phyloP scores from a whole-genome alignment of 2,888 invertebrate genomes.

The Euzetes globulus region DNA sequence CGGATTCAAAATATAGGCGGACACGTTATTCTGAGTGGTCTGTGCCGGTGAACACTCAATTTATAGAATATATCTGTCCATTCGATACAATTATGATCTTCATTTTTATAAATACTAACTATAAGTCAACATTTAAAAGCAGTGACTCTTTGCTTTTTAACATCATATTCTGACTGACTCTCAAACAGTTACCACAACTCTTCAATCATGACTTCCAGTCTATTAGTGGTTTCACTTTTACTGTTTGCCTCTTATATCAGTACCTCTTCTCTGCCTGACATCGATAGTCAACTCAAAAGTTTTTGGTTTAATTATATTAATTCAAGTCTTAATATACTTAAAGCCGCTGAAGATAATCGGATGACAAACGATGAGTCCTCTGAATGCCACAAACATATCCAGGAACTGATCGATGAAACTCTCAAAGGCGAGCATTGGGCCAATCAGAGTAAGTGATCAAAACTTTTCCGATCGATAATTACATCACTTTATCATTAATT shows the following conservation, averaged over 20 bases:
- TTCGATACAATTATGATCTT: slow-evolving; percentile 7
- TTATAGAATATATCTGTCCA: background rate
- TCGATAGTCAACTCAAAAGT: background rate
- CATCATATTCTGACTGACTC: background rate
- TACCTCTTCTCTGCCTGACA: background rate
- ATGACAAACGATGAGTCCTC: background rate
- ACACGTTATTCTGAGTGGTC: background rate
- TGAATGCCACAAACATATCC: background rate
- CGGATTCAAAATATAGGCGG: background rate
- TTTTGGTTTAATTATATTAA: slow-evolving; percentile 23
- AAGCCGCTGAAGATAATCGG: background rate
- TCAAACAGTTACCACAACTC: background rate
- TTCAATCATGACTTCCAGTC: background rate
- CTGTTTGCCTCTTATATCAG: background rate
- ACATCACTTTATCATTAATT: no score
- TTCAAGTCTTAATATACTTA: background rate
- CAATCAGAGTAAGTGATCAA: slow-evolving; percentile 6
- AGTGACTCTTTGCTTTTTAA: background rate
- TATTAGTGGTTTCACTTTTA: background rate
- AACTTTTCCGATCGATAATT: background rate
- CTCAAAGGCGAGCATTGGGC: background rate
- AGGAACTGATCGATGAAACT: background rate
- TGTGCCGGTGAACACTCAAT: background rate
- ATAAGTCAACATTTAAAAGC: background rate
- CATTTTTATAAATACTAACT: background rate